phyloP scores from a whole-genome alignment of 37 sponge, comb jelly and placozoan genomes.

The Tethya wilhelma region DNA sequence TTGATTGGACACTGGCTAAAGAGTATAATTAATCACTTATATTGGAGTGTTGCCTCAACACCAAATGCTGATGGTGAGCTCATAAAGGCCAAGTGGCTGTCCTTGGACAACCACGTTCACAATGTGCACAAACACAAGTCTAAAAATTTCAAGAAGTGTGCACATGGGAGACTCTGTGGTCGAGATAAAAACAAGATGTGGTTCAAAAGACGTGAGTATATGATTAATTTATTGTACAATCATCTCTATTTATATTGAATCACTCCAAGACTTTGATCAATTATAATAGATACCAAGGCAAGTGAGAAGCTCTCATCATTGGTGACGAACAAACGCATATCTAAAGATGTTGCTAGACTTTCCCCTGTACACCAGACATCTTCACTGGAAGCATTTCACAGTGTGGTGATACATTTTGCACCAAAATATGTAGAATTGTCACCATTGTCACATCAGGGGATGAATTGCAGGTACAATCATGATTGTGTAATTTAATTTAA shows the following conservation, averaged over 20 bases:
- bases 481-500: no score
- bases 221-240: background rate
- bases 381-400: constrained; percentile 66
- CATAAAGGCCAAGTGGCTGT: constrained; percentile 59
- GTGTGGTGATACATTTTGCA: constrained; percentile 81
- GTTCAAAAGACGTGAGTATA: constrained; percentile 41
- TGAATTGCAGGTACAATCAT: constrained; percentile 13
- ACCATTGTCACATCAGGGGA: constrained; percentile 62
- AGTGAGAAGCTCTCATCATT: constrained; percentile 52
- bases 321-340: constrained; percentile 3
- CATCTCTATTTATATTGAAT: background rate
- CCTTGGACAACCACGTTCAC: constrained; percentile 60
- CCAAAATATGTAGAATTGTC: constrained; percentile 46
- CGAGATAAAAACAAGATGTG: constrained; percentile 23
- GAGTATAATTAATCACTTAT: no score
- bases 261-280: background rate
- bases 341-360: constrained; percentile 21
- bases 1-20: no score
- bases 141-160: background rate
- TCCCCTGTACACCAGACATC: constrained; percentile 66
- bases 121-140: background rate
- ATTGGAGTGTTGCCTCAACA: constrained; percentile 50
- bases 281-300: constrained; percentile 46
- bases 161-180: background rate
- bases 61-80: constrained; percentile 24